These are phyloP conservation scores for Emydoidea blandingii DNA, from an alignment of 2,797 vertebrate species.

Conservation along the genomic window DNA sequence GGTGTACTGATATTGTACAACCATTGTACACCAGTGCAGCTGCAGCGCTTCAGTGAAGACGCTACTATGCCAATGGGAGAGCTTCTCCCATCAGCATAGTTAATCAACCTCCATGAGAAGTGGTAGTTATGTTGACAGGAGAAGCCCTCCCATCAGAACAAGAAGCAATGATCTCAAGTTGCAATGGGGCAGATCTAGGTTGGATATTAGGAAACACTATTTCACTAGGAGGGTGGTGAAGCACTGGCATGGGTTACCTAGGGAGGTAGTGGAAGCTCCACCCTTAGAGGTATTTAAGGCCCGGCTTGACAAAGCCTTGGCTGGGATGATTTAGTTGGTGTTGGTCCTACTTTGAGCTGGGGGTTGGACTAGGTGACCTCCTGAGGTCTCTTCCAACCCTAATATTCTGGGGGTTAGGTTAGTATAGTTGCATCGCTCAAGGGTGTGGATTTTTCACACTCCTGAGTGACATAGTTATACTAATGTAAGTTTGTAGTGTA, in stretches of 20 bases:
- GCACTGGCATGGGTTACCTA: too few species aligned
- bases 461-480: not conserved
- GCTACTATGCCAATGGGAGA: not conserved
- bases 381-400: too few species aligned
- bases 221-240: too few species aligned
- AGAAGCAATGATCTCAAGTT: too few species aligned
- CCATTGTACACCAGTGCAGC: not conserved
- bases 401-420: not conserved
- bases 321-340: too few species aligned
- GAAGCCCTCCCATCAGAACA: not conserved
- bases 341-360: too few species aligned
- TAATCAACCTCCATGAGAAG: not conserved
- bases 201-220: too few species aligned
- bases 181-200: too few species aligned
- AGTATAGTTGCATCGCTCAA: not conserved
- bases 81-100: not conserved
- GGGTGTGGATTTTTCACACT: not conserved
- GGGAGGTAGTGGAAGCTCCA: too few species aligned
- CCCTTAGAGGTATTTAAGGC: too few species aligned
- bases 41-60: not conserved
- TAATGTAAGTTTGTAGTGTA: not conserved
- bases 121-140: not conserved
- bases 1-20: not conserved
- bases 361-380: too few species aligned
- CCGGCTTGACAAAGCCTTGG: too few species aligned